Evolutionary conservation across 2,888 invertebrate species (phyloP).

Genomic region (Amphipyra tragopoginis): DNA sequence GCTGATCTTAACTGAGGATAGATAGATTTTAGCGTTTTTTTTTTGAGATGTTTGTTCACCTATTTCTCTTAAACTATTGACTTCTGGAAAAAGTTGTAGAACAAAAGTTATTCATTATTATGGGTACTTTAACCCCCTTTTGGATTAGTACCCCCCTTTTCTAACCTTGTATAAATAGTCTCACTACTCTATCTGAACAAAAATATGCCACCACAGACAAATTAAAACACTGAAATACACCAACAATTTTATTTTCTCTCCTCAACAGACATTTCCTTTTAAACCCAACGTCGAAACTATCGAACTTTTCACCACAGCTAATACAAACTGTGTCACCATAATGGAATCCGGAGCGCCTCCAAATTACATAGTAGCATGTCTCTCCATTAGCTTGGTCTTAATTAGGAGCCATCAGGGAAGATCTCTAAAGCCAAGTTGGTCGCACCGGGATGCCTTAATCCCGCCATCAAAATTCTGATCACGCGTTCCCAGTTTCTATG

Average conservation of each 20-base stretch:
- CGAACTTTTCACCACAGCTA: constrained; percentile 50
- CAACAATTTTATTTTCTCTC: constrained; percentile 13
- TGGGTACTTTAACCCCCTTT: too few species aligned
- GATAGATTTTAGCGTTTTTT: too few species aligned
- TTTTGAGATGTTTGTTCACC: too few species aligned
- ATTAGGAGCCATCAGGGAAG: constrained; percentile 78
- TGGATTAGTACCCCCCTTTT: too few species aligned
- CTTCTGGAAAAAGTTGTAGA: too few species aligned
- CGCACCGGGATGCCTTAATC: constrained; percentile 77
- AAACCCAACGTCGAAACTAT: constrained; percentile 20
- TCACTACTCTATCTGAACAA: neutral
- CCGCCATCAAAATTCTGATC: constrained; percentile 81
- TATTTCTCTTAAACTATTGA: too few species aligned
- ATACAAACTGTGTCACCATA: constrained; percentile 56
- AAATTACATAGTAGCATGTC: constrained; percentile 71
- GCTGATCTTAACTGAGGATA: too few species aligned
- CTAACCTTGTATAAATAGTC: too few species aligned
- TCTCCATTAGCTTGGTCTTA: constrained; percentile 79
- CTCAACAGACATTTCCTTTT: constrained; percentile 21
- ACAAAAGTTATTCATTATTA: too few species aligned
- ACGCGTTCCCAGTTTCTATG: constrained; percentile 80
- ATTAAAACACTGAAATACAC: constrained; percentile 6
- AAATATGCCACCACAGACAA: neutral
- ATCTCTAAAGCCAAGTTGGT: constrained; percentile 77
- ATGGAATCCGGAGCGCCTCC: constrained; percentile 61